Base-by-base conservation (phyloP, 2,113 vertebrate genomes). In the Megaceryle torquata region DNA sequence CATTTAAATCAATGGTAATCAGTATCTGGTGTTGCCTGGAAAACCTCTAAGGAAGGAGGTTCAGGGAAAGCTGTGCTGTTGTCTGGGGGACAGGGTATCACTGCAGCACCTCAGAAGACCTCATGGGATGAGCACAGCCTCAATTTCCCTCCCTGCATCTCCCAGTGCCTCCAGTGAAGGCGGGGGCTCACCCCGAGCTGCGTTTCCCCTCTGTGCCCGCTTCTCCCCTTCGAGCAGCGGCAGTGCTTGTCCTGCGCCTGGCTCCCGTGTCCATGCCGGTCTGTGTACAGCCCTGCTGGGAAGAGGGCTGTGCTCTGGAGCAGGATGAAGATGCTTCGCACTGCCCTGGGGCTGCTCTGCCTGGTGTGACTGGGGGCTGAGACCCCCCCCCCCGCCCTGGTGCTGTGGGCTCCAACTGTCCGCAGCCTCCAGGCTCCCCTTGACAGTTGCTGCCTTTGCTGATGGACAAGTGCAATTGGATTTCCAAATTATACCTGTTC, bases 401-500 rank as follows among this genome's bases (percentile, higher is more conserved):
- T 25, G 37, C 86, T 50, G n/a, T 1, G 10, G 80, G 31, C 50
- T 86, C 1, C 1, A 9, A 4, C 41, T 2, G 10, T 31, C 41
- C 0, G 0, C 70, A 84, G 41, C 56, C 35, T 79, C 70, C 29
- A 20, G 44, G 29, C 67, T 76, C 21, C 72, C 19, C 20, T 75
- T 1, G 1, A 33, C 57, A 3, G 6, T 9, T 37, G 9, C 88
- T 74, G 82, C 41, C 76, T 80, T 54, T 70, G 84, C 78, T 91
- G 91, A 92, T 3, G n/a, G 93, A 91, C 89, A 87, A 44, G 67
- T 43, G 70, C 93, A 84, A 92, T 82, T 91, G 94, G 81, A 91
- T 96, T 91, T 95, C 86, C 91, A 89, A 91, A 94, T 95, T 72
- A 76, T 84, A 76, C 15, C 15, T 2, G 31, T 77, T 87, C 29